Conservation (phyloP, 2,888 invertebrate species). For the Drosophila phalerata region DNA sequence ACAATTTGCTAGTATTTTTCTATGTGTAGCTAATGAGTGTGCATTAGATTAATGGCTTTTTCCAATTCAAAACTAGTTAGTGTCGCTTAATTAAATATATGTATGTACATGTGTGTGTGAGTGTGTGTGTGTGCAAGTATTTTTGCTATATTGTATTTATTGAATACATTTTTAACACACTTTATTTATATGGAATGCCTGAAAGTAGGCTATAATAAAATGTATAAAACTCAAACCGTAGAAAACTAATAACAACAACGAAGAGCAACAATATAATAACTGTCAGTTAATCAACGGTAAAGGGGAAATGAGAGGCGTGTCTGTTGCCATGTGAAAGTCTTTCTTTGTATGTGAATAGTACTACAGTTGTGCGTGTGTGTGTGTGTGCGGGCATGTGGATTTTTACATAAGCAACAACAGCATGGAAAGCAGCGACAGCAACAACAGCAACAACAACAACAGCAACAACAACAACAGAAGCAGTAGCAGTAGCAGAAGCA, state of each 20-base stretch:
- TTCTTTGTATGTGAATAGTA: constrained; percentile 12
- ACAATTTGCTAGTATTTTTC: constrained; percentile 45
- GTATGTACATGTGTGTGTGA: constrained; percentile 11
- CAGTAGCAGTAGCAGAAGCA: constrained; percentile 24
- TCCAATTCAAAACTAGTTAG: constrained; percentile 65
- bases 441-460: constrained; percentile 33
- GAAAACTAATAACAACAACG: constrained; percentile 18
- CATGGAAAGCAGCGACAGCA: constrained; percentile 32
- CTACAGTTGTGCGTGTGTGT: constrained; percentile 2
- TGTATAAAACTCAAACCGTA: constrained; percentile 8
- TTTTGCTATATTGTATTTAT: constrained; percentile 56
- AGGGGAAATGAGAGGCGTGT: constrained; percentile 38
- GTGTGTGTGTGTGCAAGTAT: constrained; percentile 39
- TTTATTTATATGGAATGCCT: constrained; percentile 20
- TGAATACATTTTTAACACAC: constrained; percentile 30
- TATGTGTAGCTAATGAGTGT: constrained; percentile 46
- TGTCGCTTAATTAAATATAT: constrained; percentile 59
- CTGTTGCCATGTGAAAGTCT: constrained; percentile 30
- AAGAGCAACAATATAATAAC: constrained; percentile 30
- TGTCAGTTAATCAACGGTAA: constrained; percentile 31
- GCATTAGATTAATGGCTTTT: constrained; percentile 46
- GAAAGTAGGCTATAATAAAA: constrained; percentile 11
- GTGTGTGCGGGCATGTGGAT: constrained; percentile 17
- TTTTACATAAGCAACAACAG: constrained; percentile 66
- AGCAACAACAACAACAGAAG: constrained; percentile 26